Evolutionary conservation across 2,888 invertebrate genomes (phyloP).

Genomic region (Gortyna flavago): DNA sequence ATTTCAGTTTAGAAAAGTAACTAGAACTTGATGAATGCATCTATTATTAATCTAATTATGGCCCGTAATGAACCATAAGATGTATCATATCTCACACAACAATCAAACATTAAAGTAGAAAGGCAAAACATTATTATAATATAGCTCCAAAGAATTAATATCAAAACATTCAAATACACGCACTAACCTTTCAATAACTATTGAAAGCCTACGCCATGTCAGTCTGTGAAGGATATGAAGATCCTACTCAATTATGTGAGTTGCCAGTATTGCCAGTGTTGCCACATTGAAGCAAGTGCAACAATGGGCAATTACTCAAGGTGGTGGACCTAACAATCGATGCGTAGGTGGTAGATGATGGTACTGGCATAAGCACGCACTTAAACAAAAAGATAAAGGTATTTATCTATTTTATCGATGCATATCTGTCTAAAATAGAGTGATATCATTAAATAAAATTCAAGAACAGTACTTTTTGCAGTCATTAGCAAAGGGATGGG

Average conservation of each 20-base stretch:
- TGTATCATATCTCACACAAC: neutral
- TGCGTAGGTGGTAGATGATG: conserved; percentile 54
- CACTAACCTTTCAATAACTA: conserved; percentile 58
- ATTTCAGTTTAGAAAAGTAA: neutral
- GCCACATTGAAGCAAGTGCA: conserved; percentile 65
- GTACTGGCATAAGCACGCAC: conserved; percentile 6
- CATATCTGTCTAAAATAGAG: neutral
- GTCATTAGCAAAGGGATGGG: too few relatives aligned
- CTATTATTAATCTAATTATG: too few relatives aligned
- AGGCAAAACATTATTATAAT: too few relatives aligned
- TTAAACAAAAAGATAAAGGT: conserved; percentile 8
- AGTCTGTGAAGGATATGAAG: conserved; percentile 63
- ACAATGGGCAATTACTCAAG: conserved; percentile 74
- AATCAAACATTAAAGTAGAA: neutral
- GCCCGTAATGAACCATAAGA: neutral
- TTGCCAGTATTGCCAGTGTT: conserved; percentile 63
- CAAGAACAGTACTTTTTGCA: neutral
- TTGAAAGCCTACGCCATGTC: conserved; percentile 69
- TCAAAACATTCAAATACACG: conserved; percentile 37
- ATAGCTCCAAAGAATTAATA: neutral
- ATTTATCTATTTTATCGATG: neutral
- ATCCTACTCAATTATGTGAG: conserved; percentile 70
- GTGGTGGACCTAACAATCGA: conserved; percentile 57
- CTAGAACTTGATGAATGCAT: neutral
- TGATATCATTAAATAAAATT: neutral